Percentiles rank a stretch among this genome's conserved stretches.
phyloP scores from a whole-genome alignment of 2,888 invertebrate species.

The Drosophila anomalata region DNA sequence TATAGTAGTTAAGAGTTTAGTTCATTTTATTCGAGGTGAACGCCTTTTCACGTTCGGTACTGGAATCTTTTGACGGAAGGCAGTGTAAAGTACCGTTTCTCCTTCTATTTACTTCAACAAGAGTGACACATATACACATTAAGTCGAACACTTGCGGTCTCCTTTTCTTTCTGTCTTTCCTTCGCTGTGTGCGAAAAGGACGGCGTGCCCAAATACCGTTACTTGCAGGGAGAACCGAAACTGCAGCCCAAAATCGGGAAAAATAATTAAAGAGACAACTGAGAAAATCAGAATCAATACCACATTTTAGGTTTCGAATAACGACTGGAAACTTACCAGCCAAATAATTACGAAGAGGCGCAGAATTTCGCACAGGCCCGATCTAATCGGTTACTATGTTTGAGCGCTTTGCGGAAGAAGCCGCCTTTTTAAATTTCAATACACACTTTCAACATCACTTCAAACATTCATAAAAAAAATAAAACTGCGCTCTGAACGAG shows the following conservation, averaged over 20 bases:
- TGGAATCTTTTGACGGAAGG: conserved; percentile 16
- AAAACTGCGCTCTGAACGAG: conserved; percentile 33
- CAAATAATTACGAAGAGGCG: conserved; percentile 13
- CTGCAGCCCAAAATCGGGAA: conserved; percentile 22
- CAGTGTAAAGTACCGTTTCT: conserved; percentile 41
- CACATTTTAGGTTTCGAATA: not conserved
- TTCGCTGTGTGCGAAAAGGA: conserved; percentile 35
- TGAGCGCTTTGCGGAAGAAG: conserved; percentile 69
- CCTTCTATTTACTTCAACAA: conserved; percentile 11
- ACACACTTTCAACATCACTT: conserved; percentile 60
- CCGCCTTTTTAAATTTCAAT: conserved; percentile 50
- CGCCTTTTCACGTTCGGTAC: conserved; percentile 26
- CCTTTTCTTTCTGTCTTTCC: not conserved
- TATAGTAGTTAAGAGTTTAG: conserved; percentile 23
- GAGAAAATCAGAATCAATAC: conserved; percentile 16
- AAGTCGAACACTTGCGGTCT: conserved; percentile 18
- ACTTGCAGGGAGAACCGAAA: conserved; percentile 33
- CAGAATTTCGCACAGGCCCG: conserved; percentile 6
- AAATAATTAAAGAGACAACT: conserved; percentile 23
- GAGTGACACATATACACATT: conserved; percentile 26
- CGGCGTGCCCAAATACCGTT: conserved; percentile 48
- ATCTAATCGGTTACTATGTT: conserved; percentile 62
- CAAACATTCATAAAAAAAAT: conserved; percentile 57
- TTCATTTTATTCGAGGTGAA: conserved; percentile 42
- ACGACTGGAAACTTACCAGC: conserved; percentile 9